phyloP scores from a whole-genome alignment of 2,888 invertebrate genomes.

The Endotricha flammealis region DNA sequence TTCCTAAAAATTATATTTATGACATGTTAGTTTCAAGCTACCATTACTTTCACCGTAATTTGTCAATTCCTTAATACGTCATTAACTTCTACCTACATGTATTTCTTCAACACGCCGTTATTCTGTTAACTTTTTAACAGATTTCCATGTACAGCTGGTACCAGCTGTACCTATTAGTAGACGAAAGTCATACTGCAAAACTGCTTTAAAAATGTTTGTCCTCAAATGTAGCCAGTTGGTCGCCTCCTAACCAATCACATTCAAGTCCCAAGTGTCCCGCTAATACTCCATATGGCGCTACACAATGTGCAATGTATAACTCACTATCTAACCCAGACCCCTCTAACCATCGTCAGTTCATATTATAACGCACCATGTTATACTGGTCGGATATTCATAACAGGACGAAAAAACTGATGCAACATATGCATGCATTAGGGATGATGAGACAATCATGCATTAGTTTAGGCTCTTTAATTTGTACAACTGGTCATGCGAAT shows the following conservation, averaged over 20 bases:
- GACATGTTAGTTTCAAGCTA: too few relatives aligned
- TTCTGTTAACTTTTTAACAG: too few relatives aligned
- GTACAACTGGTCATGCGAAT: conserved; percentile 51
- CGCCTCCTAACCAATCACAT: conserved; percentile 57
- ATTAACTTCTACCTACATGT: too few relatives aligned
- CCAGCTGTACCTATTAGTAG: conserved; percentile 1
- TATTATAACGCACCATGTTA: conserved; percentile 28
- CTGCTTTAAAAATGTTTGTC: conserved; percentile 38
- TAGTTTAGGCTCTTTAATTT: conserved; percentile 55
- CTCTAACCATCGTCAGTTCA: conserved; percentile 15
- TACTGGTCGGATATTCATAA: conserved; percentile 52
- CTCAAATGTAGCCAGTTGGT: conserved; percentile 68
- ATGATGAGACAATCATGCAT: conserved; percentile 65
- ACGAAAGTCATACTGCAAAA: conserved; percentile 7
- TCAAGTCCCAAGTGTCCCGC: conserved; percentile 68
- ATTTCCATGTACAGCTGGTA: too few relatives aligned
- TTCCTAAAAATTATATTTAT: too few relatives aligned
- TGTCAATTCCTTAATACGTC: too few relatives aligned
- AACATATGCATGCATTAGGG: conserved; percentile 76
- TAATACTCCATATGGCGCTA: conserved; percentile 75
- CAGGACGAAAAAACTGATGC: conserved; percentile 66
- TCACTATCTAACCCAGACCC: conserved; percentile 45
- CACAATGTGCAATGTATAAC: conserved; percentile 55
- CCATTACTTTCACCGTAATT: too few relatives aligned
- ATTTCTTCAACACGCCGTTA: too few relatives aligned